Conservation (phyloP, 1,140 invertebrate species). For the Aphis craccivora region DNA sequence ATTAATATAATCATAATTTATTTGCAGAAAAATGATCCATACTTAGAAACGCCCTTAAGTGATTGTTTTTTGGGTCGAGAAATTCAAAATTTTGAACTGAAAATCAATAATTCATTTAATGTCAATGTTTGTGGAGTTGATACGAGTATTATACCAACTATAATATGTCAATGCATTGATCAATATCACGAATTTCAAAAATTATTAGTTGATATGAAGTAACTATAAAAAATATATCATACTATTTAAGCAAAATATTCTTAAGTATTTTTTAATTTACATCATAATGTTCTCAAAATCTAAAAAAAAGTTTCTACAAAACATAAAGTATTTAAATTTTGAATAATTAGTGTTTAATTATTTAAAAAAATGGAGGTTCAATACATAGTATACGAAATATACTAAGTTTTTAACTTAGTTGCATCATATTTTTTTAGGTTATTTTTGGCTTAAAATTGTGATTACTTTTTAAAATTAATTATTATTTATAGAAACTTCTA, state of each 20-base stretch:
- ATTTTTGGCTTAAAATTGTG: no score
- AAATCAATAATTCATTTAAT: constrained; percentile 2
- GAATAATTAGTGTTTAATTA: no score
- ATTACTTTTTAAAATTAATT: background rate
- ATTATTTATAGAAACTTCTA: constrained; percentile 41
- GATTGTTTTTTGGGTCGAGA: constrained; percentile 44
- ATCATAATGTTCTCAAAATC: no score
- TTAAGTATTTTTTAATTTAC: no score
- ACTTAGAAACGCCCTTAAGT: background rate
- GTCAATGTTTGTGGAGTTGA: constrained; percentile 24
- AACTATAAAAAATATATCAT: background rate
- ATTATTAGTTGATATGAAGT: constrained; percentile 36
- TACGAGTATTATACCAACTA: background rate
- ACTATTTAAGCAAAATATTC: no score
- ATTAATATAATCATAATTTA: background rate
- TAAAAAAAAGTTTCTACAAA: no score
- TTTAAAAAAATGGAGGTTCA: no score
- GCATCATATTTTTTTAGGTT: no score
- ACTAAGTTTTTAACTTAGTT: no score
- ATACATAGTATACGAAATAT: no score
- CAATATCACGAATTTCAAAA: background rate
- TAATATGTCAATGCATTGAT: background rate
- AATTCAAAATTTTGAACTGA: background rate
- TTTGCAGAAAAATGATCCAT: constrained; percentile 27
- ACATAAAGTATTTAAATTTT: no score